Percentiles rank a stretch among this genome's conserved stretches.
These are phyloP conservation scores for Heliothis virescens DNA, from an alignment of 1,140 invertebrate species.

Conservation along the genomic window DNA sequence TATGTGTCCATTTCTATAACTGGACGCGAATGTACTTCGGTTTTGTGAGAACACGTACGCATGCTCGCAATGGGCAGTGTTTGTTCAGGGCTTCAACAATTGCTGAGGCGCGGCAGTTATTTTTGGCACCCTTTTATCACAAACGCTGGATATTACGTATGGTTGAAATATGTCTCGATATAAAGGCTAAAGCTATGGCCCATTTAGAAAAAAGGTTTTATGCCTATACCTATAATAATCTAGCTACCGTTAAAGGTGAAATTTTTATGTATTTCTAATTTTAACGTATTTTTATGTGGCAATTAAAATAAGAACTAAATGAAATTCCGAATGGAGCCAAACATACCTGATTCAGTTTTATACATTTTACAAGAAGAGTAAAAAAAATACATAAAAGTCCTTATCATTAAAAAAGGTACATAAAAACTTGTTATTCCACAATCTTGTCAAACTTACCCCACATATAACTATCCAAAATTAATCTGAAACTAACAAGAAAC, in stretches of 20 bases:
- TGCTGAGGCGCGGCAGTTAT: background rate
- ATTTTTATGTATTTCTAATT: too few relatives aligned
- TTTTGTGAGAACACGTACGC: background rate
- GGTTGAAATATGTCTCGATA: background rate
- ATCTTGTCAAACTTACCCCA: background rate
- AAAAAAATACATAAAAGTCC: too few relatives aligned
- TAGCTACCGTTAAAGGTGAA: too few relatives aligned
- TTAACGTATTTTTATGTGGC: too few relatives aligned
- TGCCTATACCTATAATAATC: too few relatives aligned
- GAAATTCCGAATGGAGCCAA: too few relatives aligned
- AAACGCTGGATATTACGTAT: background rate
- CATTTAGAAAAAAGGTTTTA: too few relatives aligned
- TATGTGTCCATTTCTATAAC: background rate
- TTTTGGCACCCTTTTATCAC: background rate
- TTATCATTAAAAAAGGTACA: too few relatives aligned
- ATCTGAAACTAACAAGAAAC: slow-evolving; percentile 19
- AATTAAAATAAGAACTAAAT: too few relatives aligned
- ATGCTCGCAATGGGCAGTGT: background rate
- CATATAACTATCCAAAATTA: slow-evolving; percentile 1
- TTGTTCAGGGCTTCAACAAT: slow-evolving; percentile 20
- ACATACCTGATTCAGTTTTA: too few relatives aligned
- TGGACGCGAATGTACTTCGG: background rate
- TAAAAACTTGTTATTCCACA: background rate
- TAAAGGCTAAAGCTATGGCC: background rate
- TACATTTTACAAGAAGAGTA: too few relatives aligned